Base-by-base conservation (phyloP, 2,797 vertebrate species). In the Erethizon dorsatum region DNA sequence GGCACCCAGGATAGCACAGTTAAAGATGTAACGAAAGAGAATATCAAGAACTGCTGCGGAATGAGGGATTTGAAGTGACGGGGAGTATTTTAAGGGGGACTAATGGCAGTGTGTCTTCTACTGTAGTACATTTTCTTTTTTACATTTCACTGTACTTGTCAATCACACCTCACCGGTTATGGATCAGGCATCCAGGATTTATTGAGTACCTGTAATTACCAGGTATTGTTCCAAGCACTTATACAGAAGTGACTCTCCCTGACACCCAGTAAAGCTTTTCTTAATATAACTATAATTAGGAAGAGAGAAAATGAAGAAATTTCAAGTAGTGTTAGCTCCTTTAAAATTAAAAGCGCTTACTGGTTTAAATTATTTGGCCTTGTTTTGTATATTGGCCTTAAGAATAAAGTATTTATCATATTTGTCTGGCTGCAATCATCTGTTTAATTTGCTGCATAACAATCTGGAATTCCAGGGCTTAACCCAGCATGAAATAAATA, bases 401-500 rank as follows among this genome's bases (percentile, higher is more conserved):
- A 82, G 52, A 84, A 93, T 41, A 69, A 92, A 83, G 11, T 50
- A 41, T 33, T 41, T 11, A 73, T 91, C 33, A 75, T 3, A 37
- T 91, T 85, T 57, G 33, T 47, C 22, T 91, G 91, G 24, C 63
- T 87, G 63, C 11, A 80, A 69, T 83, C 50, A 77, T 88, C 54
- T 86, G 41, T 61, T 93, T 88, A 83, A 79, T 54, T 90, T 90
- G 73, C 50, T 88, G 15, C 18, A 26, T 52, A 77, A 65, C 4
- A 65, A 31, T 24, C 63, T 88, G 41, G 18, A 11, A 92, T 93
- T 90, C 79, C 41, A 52, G 82, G 80, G 82, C 63, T 92, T 84
- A 77, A 63, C 28, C 33, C 31, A 82, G 90, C 45, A 73, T 47
- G 56, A 92, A 94, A 86, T 65, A 95, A 82, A 86, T 83, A 88